Conservation (phyloP, 2,888 invertebrate genomes). For the Trachelus tabidus region DNA sequence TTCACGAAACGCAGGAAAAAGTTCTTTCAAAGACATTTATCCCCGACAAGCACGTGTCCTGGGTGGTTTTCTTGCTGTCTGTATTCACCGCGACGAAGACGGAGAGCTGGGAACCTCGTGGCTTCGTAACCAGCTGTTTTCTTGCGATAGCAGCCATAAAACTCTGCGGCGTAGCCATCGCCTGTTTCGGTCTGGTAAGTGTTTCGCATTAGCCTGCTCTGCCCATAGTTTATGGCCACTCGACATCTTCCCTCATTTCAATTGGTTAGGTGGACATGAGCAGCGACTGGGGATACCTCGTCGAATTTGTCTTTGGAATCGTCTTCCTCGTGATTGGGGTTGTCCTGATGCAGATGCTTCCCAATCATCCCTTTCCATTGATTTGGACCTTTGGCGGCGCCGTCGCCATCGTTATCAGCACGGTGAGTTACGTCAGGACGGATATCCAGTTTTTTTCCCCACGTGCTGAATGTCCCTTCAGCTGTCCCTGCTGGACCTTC, state of each 20-base stretch:
- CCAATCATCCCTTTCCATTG: no score
- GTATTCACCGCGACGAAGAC: conserved; percentile 19
- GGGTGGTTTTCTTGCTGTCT: conserved; percentile 22
- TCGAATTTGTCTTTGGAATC: conserved; percentile 25
- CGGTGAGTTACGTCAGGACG: background rate
- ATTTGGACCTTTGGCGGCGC: no score
- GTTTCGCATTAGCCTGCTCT: background rate
- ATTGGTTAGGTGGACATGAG: conserved; percentile 25
- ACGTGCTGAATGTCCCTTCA: background rate
- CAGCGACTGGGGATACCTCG: conserved; percentile 23
- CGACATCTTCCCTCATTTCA: no score
- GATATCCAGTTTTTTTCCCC: background rate
- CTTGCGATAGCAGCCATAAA: conserved; percentile 22
- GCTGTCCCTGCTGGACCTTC: conserved; percentile 25
- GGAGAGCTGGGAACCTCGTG: conserved; percentile 25
- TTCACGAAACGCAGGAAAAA: no score
- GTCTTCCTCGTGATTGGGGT: conserved; percentile 16
- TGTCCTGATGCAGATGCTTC: background rate
- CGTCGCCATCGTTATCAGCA: no score
- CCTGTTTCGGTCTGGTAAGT: conserved; percentile 21
- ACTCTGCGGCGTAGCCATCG: conserved; percentile 17
- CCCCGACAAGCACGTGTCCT: conserved; percentile 16
- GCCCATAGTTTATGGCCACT: no score
- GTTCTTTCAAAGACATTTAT: background rate
- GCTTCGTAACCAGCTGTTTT: conserved; percentile 24